These are phyloP conservation scores for Liodrosophila aerea DNA, from an alignment of 2,888 invertebrate genomes.

Conservation along the genomic window DNA sequence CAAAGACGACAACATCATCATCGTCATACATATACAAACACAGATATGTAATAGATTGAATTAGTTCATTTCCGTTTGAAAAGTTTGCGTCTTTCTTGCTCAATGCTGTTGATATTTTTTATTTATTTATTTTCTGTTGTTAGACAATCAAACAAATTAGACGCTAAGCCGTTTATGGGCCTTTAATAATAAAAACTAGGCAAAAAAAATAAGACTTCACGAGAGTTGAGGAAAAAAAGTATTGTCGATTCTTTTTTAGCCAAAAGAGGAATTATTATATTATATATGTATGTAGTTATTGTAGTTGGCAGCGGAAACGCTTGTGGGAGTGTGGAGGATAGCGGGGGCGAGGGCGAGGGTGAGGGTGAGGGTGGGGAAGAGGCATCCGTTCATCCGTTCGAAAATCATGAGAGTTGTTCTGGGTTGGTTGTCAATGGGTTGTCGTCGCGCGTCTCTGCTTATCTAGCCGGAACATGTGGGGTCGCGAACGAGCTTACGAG, in stretches of 20 bases:
- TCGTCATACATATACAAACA: no score
- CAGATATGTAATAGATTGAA: no score
- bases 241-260: conserved; percentile 41
- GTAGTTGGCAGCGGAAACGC: conserved; percentile 58
- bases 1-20: no score
- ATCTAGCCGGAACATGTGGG: conserved; percentile 52
- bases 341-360: no score
- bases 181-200: conserved; percentile 60
- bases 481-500: conserved; percentile 19
- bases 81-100: conserved; percentile 51
- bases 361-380: neutral
- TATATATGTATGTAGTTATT: conserved; percentile 21
- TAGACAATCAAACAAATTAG: conserved; percentile 76
- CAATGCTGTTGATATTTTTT: conserved; percentile 21
- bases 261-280: conserved; percentile 68
- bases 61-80: conserved; percentile 69
- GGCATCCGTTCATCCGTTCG: conserved; percentile 45
- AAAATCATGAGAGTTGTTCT: neutral
- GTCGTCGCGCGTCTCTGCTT: conserved; percentile 13
- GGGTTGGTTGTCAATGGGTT: neutral
- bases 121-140: conserved; percentile 49
- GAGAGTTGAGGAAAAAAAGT: conserved; percentile 17
- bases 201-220: conserved; percentile 39
- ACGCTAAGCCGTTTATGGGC: conserved; percentile 67
- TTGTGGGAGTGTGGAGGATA: no score